These are phyloP conservation scores for Phrynocephalus guinanensis DNA, from an alignment of 2,797 vertebrate species.

Conservation along the genomic window DNA sequence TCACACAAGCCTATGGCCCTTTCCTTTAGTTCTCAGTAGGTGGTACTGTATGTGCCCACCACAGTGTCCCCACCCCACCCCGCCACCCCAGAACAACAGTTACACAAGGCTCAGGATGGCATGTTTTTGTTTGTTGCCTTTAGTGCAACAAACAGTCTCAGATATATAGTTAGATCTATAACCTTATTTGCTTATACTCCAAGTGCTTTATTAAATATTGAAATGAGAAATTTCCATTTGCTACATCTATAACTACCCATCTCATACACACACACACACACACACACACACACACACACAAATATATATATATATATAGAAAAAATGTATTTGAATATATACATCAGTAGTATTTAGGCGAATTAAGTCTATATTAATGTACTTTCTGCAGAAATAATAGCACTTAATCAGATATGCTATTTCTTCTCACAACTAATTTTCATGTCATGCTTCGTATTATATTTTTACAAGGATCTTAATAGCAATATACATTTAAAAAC, in stretches of 20 bases:
- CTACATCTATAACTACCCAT: not conserved
- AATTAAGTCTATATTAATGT: not conserved
- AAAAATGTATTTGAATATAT: not conserved
- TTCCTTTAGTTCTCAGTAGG: not conserved
- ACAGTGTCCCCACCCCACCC: not conserved
- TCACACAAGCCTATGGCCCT: constrained; percentile 29
- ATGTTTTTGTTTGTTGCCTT: not conserved
- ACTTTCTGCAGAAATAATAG: not conserved
- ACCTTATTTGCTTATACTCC: constrained; percentile 30
- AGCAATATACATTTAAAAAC: constrained; percentile 30
- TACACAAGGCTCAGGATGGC: not conserved
- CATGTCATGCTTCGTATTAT: constrained; percentile 50
- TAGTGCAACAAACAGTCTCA: not conserved
- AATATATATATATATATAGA: too few relatives aligned
- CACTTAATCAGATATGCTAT: constrained; percentile 40
- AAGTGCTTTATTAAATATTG: constrained; percentile 47
- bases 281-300: too few relatives aligned
- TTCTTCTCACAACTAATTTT: constrained; percentile 44
- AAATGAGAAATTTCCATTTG: not conserved
- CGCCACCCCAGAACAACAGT: not conserved
- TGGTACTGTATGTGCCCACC: not conserved
- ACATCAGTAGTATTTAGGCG: not conserved
- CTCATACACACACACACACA: too few relatives aligned
- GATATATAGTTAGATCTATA: not conserved
- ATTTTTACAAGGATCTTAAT: constrained; percentile 52